Evolutionary conservation across 2,888 invertebrate genomes (phyloP), one percentile per base, ranked within the genome.

Genomic region (Volucella inanis): DNA sequence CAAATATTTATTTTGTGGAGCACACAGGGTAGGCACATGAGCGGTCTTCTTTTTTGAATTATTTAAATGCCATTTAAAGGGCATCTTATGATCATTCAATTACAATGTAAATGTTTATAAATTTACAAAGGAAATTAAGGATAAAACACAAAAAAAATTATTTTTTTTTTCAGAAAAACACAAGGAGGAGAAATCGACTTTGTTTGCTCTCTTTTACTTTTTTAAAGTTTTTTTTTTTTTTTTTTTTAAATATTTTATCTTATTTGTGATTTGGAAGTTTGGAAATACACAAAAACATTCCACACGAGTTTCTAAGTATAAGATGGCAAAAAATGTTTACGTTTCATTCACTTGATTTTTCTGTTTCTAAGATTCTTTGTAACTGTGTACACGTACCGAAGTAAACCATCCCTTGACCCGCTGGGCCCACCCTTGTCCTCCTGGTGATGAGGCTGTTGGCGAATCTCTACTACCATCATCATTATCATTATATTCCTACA

Each of bases 401-500:
- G 93, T 93, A 93, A 94, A 94, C 94, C 94, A 94, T 93, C 94
- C 94, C 93, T 94, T 94, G 94, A 94, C 94, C 94, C 93, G 94
- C 93, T 94, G 94, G 93, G 94, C 94, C 94, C 95, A 94, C 94
- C 95, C 93, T 91, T 94, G 94, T 94, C 92, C 92, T 90, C 91
- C 91, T 89, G 92, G 91, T 88, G 92, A 91, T 91, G 92, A 90
- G 90, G 91, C 91, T 90, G 92, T 91, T 90, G 91, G 90, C 90
- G 91, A 88, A 90, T 91, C 87, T 87, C 84, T 89, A 90, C 90
- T 89, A 90, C 91, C 90, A 91, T 91, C 91, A 89, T 91, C 91
- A 91, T 91, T 89, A 88, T 91, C 91, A 91, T 89, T 89, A 91
- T 89, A 91, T 89, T 89, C 91, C 91, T 91, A 91, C 89, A 90